Conservation (phyloP, 2,888 invertebrate genomes). For the Apantesis nais region DNA sequence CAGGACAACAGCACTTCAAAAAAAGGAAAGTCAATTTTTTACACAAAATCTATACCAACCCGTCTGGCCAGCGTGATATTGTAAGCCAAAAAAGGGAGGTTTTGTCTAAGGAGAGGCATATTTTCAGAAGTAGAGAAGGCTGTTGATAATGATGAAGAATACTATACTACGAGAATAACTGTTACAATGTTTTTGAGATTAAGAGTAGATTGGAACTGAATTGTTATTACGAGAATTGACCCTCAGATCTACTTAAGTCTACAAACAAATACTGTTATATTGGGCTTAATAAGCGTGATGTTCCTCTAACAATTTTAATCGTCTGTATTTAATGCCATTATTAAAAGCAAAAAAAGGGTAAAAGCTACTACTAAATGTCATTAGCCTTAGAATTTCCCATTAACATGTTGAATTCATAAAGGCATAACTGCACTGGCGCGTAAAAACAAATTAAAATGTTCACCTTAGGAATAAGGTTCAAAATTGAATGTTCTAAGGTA, state of each 20-base stretch:
- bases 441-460: conserved; percentile 15
- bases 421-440: conserved; percentile 26
- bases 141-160: too few species aligned
- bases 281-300: conserved; percentile 23
- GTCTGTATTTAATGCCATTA: conserved; percentile 23
- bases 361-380: conserved; percentile 36
- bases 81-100: too few species aligned
- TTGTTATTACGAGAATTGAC: neutral
- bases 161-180: too few species aligned
- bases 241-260: neutral
- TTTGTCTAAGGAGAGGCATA: too few species aligned
- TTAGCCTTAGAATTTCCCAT: conserved; percentile 36
- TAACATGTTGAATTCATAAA: conserved; percentile 17
- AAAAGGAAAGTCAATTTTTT: too few species aligned
- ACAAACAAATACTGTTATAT: neutral
- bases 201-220: too few species aligned
- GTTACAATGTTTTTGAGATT: too few species aligned
- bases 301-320: conserved; percentile 19
- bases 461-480: conserved; percentile 24
- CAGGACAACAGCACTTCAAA: too few species aligned
- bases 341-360: conserved; percentile 23
- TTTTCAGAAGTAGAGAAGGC: too few species aligned
- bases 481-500: conserved; percentile 17
- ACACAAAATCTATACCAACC: too few species aligned
- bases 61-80: too few species aligned